Evolutionary conservation across 2,113 vertebrate species (phyloP).

Genomic region (Ctenodactylus gundi): DNA sequence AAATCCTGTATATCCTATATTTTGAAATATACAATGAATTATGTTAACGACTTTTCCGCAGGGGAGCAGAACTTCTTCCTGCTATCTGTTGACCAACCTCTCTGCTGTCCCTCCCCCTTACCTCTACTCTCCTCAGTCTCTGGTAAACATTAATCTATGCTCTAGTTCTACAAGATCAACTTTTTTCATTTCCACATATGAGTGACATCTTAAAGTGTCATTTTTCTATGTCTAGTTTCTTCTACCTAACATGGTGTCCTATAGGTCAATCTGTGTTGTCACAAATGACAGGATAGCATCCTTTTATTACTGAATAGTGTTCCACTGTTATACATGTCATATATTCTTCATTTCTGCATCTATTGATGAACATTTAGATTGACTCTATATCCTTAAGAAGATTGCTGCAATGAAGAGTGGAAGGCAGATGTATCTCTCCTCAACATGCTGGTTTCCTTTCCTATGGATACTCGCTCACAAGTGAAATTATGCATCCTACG

Average conservation of each 20-base stretch:
- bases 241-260: neutral
- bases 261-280: neutral
- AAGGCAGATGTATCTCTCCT: neutral
- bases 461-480: neutral
- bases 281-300: neutral
- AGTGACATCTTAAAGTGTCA: neutral
- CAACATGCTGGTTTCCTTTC: neutral
- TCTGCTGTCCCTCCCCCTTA: too few relatives aligned
- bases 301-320: neutral
- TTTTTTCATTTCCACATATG: neutral
- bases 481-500: neutral
- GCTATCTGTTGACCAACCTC: too few relatives aligned
- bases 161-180: neutral
- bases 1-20: neutral
- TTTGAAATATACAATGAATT: neutral
- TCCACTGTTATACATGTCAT: neutral
- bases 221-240: neutral
- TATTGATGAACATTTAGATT: neutral
- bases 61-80: neutral
- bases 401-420: neutral
- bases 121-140: neutral
- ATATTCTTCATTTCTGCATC: neutral
- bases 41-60: neutral
- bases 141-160: neutral
- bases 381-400: neutral